A percentile compares a stretch with the other conserved stretches of the same genome.
phyloP scores from a whole-genome alignment of 2,113 vertebrate genomes.

The Cavia porcellus region DNA sequence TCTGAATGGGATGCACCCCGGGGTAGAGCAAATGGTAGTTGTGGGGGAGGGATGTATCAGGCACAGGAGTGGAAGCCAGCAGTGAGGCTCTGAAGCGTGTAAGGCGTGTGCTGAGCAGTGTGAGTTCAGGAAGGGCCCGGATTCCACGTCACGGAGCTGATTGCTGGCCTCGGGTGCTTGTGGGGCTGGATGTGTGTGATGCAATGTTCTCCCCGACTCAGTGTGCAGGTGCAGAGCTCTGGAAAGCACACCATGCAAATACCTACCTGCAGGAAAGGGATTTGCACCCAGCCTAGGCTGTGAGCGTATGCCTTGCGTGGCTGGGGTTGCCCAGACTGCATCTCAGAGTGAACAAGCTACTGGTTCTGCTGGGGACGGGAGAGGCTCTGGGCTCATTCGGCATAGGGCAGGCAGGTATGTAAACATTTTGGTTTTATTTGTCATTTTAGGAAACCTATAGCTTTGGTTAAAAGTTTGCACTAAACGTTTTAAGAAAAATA shows the following conservation, averaged over 20 bases:
- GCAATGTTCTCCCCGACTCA: not conserved
- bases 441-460: conserved; percentile 19
- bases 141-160: not conserved
- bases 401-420: not conserved
- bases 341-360: not conserved
- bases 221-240: conserved; percentile 4
- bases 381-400: not conserved
- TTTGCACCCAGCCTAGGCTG: not conserved
- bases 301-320: not conserved
- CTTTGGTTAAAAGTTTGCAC: conserved; percentile 45
- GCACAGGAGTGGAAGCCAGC: not conserved
- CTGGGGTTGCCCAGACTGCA: not conserved
- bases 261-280: conserved; percentile 38
- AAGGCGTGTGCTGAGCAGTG: not conserved
- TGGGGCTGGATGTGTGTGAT: not conserved
- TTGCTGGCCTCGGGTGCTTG: not conserved
- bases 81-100: not conserved
- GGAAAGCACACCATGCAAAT: conserved; percentile 70
- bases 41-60: not conserved
- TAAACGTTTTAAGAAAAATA: conserved; percentile 53
- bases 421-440: conserved; percentile 28
- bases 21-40: not conserved
- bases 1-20: too few relatives aligned
- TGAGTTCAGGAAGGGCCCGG: not conserved
- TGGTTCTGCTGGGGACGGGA: not conserved